Evolutionary conservation across 2,888 invertebrate species (phyloP).

Genomic region (Caenorhabditis doughertyi): DNA sequence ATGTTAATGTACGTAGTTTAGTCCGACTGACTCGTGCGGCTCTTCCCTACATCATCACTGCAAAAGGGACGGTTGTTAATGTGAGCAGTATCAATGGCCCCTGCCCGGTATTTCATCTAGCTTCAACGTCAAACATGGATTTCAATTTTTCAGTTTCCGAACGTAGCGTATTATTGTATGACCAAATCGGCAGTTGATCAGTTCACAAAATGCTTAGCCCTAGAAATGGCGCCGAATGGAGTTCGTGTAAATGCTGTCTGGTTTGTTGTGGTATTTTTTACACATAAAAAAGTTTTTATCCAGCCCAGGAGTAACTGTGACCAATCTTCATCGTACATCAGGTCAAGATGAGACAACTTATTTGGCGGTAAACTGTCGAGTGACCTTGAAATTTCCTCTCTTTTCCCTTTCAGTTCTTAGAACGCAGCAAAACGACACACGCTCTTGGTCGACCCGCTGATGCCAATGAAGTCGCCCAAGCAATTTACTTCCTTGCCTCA

Average conservation of each 20-base stretch:
- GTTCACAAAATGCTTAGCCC: slow-evolving; percentile 92
- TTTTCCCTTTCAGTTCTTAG: slow-evolving; percentile 87
- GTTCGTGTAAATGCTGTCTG: slow-evolving; percentile 94
- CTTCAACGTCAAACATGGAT: too few relatives aligned
- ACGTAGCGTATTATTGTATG: slow-evolving; percentile 91
- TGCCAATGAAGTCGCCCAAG: slow-evolving; percentile 86
- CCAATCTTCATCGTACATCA: slow-evolving; percentile 91
- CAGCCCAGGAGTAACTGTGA: slow-evolving; percentile 92
- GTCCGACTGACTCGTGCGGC: slow-evolving; percentile 78
- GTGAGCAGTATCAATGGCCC: slow-evolving; percentile 94
- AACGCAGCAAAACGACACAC: slow-evolving; percentile 91
- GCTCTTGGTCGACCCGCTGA: slow-evolving; percentile 86
- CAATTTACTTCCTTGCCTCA: slow-evolving; percentile 94
- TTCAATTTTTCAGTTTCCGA: slow-evolving; percentile 87
- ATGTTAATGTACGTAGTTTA: slow-evolving; percentile 87
- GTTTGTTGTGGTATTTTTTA: slow-evolving; percentile 64
- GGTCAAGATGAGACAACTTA: slow-evolving; percentile 92
- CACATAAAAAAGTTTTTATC: slow-evolving; percentile 43
- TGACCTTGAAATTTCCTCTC: slow-evolving; percentile 26
- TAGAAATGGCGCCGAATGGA: slow-evolving; percentile 86
- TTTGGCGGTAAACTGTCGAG: slow-evolving; percentile 84
- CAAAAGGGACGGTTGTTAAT: slow-evolving; percentile 91
- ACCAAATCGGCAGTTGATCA: slow-evolving; percentile 96
- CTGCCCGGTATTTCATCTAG: slow-evolving; percentile 87
- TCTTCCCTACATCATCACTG: slow-evolving; percentile 78